Evolutionary conservation across 1,140 invertebrate species (phyloP).

Genomic region (Danaus plexippus): DNA sequence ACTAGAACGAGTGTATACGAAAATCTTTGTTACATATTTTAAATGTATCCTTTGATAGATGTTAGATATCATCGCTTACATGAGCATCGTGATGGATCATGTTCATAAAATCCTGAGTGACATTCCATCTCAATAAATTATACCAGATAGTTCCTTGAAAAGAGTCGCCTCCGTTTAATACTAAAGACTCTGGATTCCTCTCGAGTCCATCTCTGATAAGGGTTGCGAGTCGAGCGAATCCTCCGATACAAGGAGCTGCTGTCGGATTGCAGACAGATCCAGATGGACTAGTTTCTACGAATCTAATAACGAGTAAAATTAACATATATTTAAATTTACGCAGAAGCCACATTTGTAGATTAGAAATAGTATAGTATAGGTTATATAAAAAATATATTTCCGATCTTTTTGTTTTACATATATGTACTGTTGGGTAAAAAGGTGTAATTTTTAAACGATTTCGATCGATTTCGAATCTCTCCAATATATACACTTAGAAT

Average conservation of each 20-base stretch:
- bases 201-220: slow-evolving; percentile 59
- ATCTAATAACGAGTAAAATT: slow-evolving; percentile 52
- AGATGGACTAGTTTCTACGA: slow-evolving; percentile 74
- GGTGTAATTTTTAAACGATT: too few relatives aligned
- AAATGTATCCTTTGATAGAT: not conserved
- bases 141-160: slow-evolving; percentile 87
- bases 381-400: too few relatives aligned
- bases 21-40: too few relatives aligned
- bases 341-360: too few relatives aligned
- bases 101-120: slow-evolving; percentile 80
- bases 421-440: too few relatives aligned
- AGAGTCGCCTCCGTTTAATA: slow-evolving; percentile 83
- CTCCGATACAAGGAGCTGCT: slow-evolving; percentile 72
- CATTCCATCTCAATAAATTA: slow-evolving; percentile 77
- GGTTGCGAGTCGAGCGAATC: slow-evolving; percentile 76
- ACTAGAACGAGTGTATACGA: too few relatives aligned
- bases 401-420: too few relatives aligned
- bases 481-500: too few relatives aligned
- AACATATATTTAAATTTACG: not conserved
- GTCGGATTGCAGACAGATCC: slow-evolving; percentile 71
- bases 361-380: too few relatives aligned
- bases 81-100: slow-evolving; percentile 80
- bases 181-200: slow-evolving; percentile 73
- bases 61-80: slow-evolving; percentile 66
- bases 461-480: too few relatives aligned